Evolutionary conservation across 1,140 invertebrate genomes (phyloP).

Genomic region (Copidosoma floridanum): DNA sequence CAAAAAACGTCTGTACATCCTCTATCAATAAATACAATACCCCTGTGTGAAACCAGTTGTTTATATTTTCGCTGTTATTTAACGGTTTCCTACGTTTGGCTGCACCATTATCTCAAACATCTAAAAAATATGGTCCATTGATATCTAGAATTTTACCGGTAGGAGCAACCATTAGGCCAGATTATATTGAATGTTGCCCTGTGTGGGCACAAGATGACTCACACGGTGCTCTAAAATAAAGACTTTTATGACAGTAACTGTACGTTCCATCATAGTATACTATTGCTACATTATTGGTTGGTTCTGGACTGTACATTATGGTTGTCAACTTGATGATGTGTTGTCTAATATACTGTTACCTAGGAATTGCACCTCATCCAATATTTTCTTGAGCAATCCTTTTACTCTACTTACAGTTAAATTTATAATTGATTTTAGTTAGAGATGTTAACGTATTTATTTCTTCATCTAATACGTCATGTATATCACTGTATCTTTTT

Average conservation of each 20-base stretch:
- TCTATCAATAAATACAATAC: constrained; percentile 18
- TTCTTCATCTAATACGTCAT: constrained; percentile 18
- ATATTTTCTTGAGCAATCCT: background rate
- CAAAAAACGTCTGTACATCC: constrained; percentile 6
- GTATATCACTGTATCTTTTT: background rate
- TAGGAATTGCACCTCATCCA: background rate
- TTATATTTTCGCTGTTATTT: constrained; percentile 3
- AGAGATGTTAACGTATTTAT: background rate
- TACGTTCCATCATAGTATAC: background rate
- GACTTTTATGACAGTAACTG: background rate
- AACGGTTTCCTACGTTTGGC: constrained; percentile 16
- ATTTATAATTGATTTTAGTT: background rate
- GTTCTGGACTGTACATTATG: background rate
- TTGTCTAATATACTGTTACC: no score
- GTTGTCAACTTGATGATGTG: background rate
- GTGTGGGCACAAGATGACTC: no score
- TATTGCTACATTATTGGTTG: background rate
- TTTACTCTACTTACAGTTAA: background rate
- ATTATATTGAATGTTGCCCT: constrained; percentile 17
- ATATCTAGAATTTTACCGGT: constrained; percentile 13
- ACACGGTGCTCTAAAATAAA: no score
- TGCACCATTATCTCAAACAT: constrained; percentile 13
- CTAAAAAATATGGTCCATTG: constrained; percentile 13
- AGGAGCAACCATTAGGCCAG: constrained; percentile 8
- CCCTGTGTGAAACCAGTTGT: constrained; percentile 14